Evolutionary conservation across 2,797 vertebrate species (phyloP).

Genomic region (Meda fulgida): DNA sequence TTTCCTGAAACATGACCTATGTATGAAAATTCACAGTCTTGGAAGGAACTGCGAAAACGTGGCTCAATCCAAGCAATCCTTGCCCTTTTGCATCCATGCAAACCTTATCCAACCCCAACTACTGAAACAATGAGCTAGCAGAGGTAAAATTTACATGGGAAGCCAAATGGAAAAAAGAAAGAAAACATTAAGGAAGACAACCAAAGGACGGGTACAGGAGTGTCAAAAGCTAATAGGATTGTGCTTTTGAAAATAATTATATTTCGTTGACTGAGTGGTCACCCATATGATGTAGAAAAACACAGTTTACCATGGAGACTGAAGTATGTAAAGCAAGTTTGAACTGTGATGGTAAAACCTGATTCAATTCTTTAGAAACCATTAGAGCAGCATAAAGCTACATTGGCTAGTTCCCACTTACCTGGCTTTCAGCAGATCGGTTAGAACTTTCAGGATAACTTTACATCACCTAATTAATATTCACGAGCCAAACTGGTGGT

Average conservation of each 20-base stretch:
- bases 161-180: constrained; percentile 12
- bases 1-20: background rate
- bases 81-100: constrained; percentile 20
- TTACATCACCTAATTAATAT: constrained; percentile 1
- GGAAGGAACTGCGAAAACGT: constrained; percentile 12
- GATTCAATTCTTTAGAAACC: background rate
- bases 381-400: background rate
- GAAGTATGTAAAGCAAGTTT: background rate
- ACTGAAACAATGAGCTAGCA: background rate
- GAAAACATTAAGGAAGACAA: background rate
- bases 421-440: background rate
- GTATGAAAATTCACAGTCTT: constrained; percentile 1
- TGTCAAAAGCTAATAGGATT: constrained; percentile 13
- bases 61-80: background rate
- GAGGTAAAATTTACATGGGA: constrained; percentile 28
- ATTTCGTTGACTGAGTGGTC: background rate
- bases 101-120: constrained; percentile 19
- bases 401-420: background rate
- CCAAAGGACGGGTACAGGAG: background rate
- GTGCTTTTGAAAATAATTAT: background rate
- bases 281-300: background rate
- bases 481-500: background rate
- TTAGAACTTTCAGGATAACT: background rate
- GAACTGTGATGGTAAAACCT: background rate
- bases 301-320: background rate